Conservation (phyloP, 2,113 vertebrate species). For the Ariopsis seemanni region DNA sequence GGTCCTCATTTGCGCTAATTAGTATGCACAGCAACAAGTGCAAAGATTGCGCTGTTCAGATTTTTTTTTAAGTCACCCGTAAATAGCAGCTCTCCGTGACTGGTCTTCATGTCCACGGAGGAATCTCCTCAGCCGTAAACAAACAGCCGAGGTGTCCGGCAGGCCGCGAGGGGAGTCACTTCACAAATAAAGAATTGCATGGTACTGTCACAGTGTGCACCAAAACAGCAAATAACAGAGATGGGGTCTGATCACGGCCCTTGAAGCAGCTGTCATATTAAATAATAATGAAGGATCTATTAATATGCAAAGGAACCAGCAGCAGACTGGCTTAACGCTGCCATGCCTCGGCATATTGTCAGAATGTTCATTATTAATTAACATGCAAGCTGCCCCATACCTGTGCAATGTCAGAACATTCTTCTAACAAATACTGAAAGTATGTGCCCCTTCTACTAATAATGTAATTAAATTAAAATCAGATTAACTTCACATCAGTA, state of each 20-base stretch:
- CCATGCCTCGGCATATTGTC: conserved; percentile 84
- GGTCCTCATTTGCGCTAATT: conserved; percentile 75
- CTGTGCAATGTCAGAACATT: conserved; percentile 83
- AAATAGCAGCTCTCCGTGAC: conserved; percentile 63
- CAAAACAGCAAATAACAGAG: conserved; percentile 80
- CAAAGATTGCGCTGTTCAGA: conserved; percentile 62
- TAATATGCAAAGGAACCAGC: conserved; percentile 84
- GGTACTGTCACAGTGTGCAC: conserved; percentile 74
- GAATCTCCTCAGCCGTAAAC: conserved; percentile 65
- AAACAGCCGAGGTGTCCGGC: conserved; percentile 65
- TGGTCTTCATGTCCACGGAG: conserved; percentile 52
- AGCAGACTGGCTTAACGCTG: conserved; percentile 83
- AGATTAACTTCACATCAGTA: conserved; percentile 77
- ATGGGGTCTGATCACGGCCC: conserved; percentile 80
- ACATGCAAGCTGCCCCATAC: conserved; percentile 83
- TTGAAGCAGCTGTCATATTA: conserved; percentile 85
- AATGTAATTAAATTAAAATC: conserved; percentile 81
- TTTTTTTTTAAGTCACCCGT: conserved; percentile 76
- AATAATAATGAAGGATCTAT: conserved; percentile 88
- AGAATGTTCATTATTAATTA: conserved; percentile 87
- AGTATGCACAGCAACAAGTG: conserved; percentile 74
- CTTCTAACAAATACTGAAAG: conserved; percentile 77
- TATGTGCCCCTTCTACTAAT: conserved; percentile 73
- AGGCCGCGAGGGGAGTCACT: conserved; percentile 47
- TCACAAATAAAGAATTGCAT: conserved; percentile 73